Conservation (phyloP, 1,140 invertebrate species). For the Batillaria attramentaria region DNA sequence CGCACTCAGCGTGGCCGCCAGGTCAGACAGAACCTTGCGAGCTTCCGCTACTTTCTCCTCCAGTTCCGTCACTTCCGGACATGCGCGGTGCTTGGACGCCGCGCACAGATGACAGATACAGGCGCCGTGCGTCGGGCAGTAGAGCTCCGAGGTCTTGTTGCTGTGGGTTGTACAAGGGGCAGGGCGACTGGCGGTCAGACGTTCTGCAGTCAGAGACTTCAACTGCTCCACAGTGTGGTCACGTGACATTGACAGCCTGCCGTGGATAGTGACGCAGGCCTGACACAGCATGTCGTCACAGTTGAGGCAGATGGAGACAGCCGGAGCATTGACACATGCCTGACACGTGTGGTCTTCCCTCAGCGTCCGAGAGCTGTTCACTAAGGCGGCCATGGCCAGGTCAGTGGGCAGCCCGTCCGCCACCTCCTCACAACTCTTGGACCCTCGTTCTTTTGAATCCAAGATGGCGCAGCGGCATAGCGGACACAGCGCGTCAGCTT, state of each 20-base stretch:
- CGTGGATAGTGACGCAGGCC: not conserved
- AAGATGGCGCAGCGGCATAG: not conserved
- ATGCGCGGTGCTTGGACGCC: not conserved
- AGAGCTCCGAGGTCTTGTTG: not conserved
- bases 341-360: not conserved
- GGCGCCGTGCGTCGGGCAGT: not conserved
- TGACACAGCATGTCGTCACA: conserved; percentile 15
- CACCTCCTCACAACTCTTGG: too few relatives aligned
- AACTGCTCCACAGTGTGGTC: not conserved
- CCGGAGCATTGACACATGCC: not conserved
- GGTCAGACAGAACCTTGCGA: not conserved
- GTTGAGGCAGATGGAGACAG: not conserved
- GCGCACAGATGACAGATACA: not conserved
- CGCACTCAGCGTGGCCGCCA: not conserved
- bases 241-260: not conserved
- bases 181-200: not conserved
- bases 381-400: not conserved
- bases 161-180: not conserved
- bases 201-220: not conserved
- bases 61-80: not conserved
- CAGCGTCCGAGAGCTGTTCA: not conserved
- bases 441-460: not conserved
- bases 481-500: not conserved
- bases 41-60: not conserved
- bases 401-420: conserved; percentile 3